A percentile compares a stretch with the other conserved stretches of the same genome.
Evolutionary conservation across 2,888 invertebrate genomes (phyloP).

Genomic region (Brachycybe producta): DNA sequence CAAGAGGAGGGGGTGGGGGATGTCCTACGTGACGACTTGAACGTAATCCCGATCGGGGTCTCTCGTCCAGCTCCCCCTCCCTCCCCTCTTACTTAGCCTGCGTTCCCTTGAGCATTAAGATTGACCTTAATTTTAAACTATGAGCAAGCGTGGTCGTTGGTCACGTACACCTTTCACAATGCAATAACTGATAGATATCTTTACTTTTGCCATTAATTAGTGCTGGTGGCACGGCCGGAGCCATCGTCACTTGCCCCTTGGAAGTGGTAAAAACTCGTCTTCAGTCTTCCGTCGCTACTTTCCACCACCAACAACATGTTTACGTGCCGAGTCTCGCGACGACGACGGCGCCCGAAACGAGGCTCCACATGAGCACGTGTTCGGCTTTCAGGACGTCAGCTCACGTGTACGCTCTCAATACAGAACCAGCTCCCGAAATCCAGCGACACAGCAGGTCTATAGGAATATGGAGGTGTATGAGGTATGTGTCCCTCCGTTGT

Average conservation of each 20-base stretch:
- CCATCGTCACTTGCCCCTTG: constrained; percentile 90
- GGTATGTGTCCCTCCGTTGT: too few relatives aligned
- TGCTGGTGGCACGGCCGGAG: constrained; percentile 90
- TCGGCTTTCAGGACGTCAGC: constrained; percentile 14
- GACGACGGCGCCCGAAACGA: constrained; percentile 12
- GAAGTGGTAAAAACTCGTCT: constrained; percentile 96
- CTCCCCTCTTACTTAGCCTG: too few relatives aligned
- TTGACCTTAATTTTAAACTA: too few relatives aligned
- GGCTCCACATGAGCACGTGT: constrained; percentile 21
- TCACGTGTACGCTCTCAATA: constrained; percentile 16
- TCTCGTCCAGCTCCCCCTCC: too few relatives aligned
- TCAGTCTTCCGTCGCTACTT: constrained; percentile 69
- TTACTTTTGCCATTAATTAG: too few relatives aligned
- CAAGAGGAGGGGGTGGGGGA: too few relatives aligned
- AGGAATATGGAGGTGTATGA: constrained; percentile 30
- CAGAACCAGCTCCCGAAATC: constrained; percentile 15
- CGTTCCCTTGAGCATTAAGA: too few relatives aligned
- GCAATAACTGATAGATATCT: too few relatives aligned
- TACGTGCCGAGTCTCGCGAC: constrained; percentile 14
- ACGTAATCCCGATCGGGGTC: too few relatives aligned
- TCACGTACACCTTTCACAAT: too few relatives aligned
- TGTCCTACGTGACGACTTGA: too few relatives aligned
- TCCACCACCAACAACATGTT: constrained; percentile 9
- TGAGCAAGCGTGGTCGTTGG: too few relatives aligned
- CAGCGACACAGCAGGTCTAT: constrained; percentile 22